A percentile compares a stretch with the other conserved stretches of the same genome.
Conservation (phyloP, 2,113 vertebrate genomes). For the Sinosuthora webbiana region DNA sequence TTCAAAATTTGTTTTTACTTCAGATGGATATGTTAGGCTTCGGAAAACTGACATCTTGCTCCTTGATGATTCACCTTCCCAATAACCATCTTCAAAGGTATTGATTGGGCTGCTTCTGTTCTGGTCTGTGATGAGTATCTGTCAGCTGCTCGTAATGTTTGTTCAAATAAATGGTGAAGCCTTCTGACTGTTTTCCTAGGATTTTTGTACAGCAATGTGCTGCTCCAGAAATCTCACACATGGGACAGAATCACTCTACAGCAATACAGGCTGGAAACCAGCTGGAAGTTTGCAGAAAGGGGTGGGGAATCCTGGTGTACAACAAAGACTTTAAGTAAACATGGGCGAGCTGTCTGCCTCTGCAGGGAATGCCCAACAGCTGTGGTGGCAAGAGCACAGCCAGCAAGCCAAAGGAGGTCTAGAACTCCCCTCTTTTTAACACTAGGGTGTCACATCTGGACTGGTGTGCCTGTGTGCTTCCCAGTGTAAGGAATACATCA, state of each 20-base stretch:
- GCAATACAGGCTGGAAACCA: not conserved
- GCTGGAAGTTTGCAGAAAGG: not conserved
- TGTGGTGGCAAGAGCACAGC: not conserved
- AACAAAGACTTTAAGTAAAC: not conserved
- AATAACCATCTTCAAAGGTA: not conserved
- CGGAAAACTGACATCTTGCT: not conserved
- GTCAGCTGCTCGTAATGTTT: not conserved
- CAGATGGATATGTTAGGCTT: not conserved
- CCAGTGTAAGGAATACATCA: not conserved
- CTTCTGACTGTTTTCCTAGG: not conserved
- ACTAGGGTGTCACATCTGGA: not conserved
- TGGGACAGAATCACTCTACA: not conserved
- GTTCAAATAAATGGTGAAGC: not conserved
- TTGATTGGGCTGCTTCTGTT: not conserved
- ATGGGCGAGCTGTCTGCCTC: not conserved
- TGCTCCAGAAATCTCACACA: not conserved
- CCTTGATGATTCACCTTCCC: not conserved
- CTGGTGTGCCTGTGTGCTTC: not conserved
- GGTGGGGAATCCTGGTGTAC: accelerated
- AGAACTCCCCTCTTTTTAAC: not conserved
- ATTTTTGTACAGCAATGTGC: not conserved
- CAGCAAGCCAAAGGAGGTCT: not conserved
- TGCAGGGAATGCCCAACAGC: not conserved
- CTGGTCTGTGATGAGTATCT: not conserved
- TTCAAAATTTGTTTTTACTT: not conserved